Evolutionary conservation across 2,113 vertebrate genomes (phyloP), one percentile per base, ranked within the genome.

Genomic region (Paracanthobrama guichenoti): DNA sequence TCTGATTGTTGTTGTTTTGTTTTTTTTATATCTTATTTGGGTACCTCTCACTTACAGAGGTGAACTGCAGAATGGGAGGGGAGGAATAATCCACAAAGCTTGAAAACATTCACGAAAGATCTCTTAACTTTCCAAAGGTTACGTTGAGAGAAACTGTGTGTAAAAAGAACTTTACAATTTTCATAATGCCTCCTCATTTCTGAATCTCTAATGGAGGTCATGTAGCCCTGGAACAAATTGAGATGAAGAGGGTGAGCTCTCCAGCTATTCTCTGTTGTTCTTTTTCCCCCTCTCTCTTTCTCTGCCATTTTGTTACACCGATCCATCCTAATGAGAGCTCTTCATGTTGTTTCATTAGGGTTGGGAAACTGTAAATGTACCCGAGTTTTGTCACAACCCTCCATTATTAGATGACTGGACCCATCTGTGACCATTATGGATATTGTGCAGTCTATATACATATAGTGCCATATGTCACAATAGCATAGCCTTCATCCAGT

Each of bases 331-430:
- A 88, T 91, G 85, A 87, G 50, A 88, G 74, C 60, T 87, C 83
- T 89, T 79, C 88, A 89, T 89, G 86, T 93, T 92, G 73, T 81
- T 71, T 81, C 42, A 66, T 74, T 46, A 84, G 82, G 91, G 91
- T 91, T 89, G 87, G 75, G 82, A 91, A 93, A 92, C 89, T 84
- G 86, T 82, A 80, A 55, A 84, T 83, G 82, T 89, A 91, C 89
- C 39, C 16, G 11, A 73, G 55, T 14, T 55, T 42, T 55, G 24
- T 62, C 24, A 77, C 78, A 67, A 22, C 53, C 24, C n/a, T 59
- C 50, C 35, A 35, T 84, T 26, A 74, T 67, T 69, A 18, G 9
- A 79, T 79, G 35, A 16, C 16, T 80, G 79, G 60, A 31, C 14
- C 44, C 42, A 66, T 67, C 57, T 62, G 57, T 44, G 55, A 53